Base-by-base conservation (phyloP, 2,888 invertebrate genomes). In the Protodeltote pygarga region DNA sequence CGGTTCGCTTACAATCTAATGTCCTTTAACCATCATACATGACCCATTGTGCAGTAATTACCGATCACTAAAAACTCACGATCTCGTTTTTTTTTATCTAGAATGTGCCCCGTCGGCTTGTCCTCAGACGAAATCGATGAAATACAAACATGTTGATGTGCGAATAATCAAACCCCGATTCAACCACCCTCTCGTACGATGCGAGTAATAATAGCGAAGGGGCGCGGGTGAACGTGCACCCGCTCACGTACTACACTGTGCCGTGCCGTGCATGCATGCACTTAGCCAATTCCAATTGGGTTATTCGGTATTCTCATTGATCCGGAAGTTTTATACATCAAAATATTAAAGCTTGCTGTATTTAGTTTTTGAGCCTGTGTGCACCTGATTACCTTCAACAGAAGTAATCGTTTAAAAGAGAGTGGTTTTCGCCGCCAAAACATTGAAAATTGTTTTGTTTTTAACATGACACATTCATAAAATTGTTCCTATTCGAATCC, bases 121-220 rank as follows among this genome's bases (percentile, higher is more conserved):
- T 64, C 52, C 68, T 64, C 49, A 50, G 62, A 65, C 65, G 75
- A 80, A 88, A 90, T 90, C 89, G 89, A 90, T 88, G 87, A 81
- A 83, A 83, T 70, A 82, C 85, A 85, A 85, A 85, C 86, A 88
- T 81, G 85, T 87, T 87, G 85, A 89, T 89, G 85, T 84, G 89
- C 82, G 87, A 87, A 88, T 89, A 86, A 87, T 87, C 83, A 83
- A 83, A 80, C 79, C 81, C 81, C 79, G 79, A 81, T 79, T 76
- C 81, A 77, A 81, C 85, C 88, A 86, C 83, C 80, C 73, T 69
- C 67, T 69, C 67, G 57, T 51, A 29, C 74, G 72, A 65, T 71
- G 73, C 77, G 71, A 77, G 85, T 84, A 86, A 87, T 88, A 89
- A 87, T 87, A 83, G 79, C 79, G 78, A 61, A 73, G 76, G 68